These are phyloP conservation scores for Pentamera pediparva DNA, from an alignment of 53 echinoderm and acorn worm species.

Conservation along the genomic window DNA sequence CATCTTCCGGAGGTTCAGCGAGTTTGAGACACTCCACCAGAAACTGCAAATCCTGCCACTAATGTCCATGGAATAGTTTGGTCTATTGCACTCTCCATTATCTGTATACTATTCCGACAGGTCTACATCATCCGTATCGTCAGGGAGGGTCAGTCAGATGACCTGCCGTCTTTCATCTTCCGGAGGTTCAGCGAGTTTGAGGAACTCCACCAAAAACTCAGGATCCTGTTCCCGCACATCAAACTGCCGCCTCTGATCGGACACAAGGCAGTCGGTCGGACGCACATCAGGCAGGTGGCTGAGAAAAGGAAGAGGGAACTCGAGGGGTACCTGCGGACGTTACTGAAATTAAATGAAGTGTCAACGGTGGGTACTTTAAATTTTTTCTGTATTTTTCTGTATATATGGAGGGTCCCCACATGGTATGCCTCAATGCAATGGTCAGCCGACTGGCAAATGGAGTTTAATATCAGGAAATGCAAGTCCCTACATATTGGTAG, in stretches of 20 bases:
- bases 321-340: slow-evolving; percentile 48
- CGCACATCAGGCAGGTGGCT: slow-evolving; percentile 91
- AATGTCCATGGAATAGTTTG: too few species aligned
- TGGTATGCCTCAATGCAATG: too few species aligned
- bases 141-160: slow-evolving; percentile 48
- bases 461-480: too few species aligned
- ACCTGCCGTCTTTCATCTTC: slow-evolving; percentile 83
- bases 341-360: slow-evolving; percentile 56
- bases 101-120: too few species aligned
- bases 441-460: too few species aligned
- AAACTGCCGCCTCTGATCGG: slow-evolving; percentile 56
- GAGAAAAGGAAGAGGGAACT: slow-evolving; percentile 65
- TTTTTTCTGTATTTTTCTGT: too few species aligned
- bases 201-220: slow-evolving; percentile 71
- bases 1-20: slow-evolving; percentile 94
- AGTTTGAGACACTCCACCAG: slow-evolving; percentile 79
- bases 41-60: slow-evolving; percentile 67
- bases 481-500: too few species aligned
- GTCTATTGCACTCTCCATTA: too few species aligned
- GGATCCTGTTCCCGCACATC: slow-evolving; percentile 53
- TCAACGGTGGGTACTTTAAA: slow-evolving; percentile 70
- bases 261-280: slow-evolving; percentile 62
- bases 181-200: slow-evolving; percentile 89
- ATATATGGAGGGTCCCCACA: too few species aligned
- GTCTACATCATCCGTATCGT: slow-evolving; percentile 73